Evolutionary conservation across 2,888 invertebrate species (phyloP), one percentile per base, ranked within the genome.

Genomic region (Mythimna ferrago): DNA sequence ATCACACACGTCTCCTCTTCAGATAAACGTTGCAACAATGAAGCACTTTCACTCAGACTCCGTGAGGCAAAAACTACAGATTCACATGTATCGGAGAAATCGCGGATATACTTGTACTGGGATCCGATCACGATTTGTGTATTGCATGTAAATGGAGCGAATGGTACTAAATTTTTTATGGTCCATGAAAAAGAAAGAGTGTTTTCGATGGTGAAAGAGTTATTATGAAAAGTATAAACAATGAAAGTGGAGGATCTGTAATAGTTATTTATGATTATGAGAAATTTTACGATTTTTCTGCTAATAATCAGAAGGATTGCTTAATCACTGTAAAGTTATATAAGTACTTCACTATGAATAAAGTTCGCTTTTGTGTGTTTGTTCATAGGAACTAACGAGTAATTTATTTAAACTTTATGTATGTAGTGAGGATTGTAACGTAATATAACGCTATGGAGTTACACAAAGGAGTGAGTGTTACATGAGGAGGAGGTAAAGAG

Each of bases 11-110:
- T 83, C 86, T 80, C 74, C 41, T 66, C 80, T 35, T 51, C 65
- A 83, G 85, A 88, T 85, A 81, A 87, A 73, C 73, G 38, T 21
- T 53, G 54, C 60, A 76, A 82, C 86, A 88, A 89, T 88, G 87
- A 87, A 86, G 81, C 76, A 88, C 80, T 77, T 77, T 89, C 89
- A 85, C 89, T 87, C 78, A 83, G 81, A 60, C 51, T 65, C 78
- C 62, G 61, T 54, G 64, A n/a, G 9, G 63, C 61, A 86, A 86
- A 81, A 87, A 87, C 72, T 67, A 76, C 63, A 11, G 75, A 78
- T 81, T 87, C 85, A 79, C 78, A 82, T 77, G 83, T 85, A 85
- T 81, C 32, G 80, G 89, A 79, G 90, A 90, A 87, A 90, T 86
- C 87, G 76, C 89, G 88, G 89, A 90, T 88, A 76, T 84, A 77